Base-by-base conservation (phyloP, 2,888 invertebrate genomes). In the Leptinotarsa juncta region DNA sequence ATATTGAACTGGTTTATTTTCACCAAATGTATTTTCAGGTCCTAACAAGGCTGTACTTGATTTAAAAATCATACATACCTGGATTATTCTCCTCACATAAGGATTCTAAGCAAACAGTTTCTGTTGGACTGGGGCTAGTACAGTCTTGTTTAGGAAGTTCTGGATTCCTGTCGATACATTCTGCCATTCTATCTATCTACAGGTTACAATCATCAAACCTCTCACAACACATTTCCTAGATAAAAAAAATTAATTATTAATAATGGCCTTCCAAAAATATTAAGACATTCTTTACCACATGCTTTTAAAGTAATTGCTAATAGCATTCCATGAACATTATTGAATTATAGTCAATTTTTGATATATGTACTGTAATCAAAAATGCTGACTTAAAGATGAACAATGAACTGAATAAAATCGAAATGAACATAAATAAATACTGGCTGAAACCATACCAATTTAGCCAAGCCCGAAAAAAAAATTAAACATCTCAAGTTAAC, bases 151-250 rank as follows among this genome's bases (percentile, higher is more conserved):
- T 87, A 67, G 85, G 82, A 80, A 86, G 80, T 79, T 86, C 86
- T 69, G 82, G 82, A 77, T 84, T 84, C 79, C 80, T 80, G 80
- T 82, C 83, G 70, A 84, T 83, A 78, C 83, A 85, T 86, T 88
- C 87, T 85, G 88, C 89, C 89, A 89, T 89, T 88, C 87, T 88
- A 87, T 76, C 77, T 73, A 77, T 79, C 78, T 82, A 78, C 81
- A 77, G 74, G 68, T 68, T 42, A 65, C 67, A 48, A 66, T 49
- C n/a, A 73, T 67, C 42, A 67, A 75, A 57, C 67, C 32, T 70
- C 72, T 70, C 74, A 71, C 48, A 71, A 66, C 71, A 74, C 74
- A 72, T 69, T 70, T 72, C 70, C 74, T 74, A 65, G 51, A 72
- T 23, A 23, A 60, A 20, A 69, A 16, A 42, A 67, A 50, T 50